Conservation (phyloP, 2,797 vertebrate species). For the Propithecus deckenii region DNA sequence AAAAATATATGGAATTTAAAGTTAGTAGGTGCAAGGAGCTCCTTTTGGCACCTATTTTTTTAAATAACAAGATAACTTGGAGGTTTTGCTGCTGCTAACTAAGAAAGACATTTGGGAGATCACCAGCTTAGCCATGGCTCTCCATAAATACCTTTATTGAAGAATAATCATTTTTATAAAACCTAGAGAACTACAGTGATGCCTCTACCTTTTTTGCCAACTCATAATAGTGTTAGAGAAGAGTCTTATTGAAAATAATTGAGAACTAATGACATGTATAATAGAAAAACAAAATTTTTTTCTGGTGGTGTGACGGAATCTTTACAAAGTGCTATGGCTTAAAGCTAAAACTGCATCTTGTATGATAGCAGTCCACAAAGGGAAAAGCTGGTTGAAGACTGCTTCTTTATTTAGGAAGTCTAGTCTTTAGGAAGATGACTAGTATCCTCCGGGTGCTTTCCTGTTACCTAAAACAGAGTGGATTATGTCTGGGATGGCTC, state of each 20-base stretch:
- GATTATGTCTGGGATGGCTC: neutral
- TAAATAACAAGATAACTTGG: constrained; percentile 26
- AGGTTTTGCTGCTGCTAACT: neutral
- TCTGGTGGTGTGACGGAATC: neutral
- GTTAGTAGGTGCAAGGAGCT: neutral
- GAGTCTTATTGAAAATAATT: constrained; percentile 38
- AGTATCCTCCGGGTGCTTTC: neutral
- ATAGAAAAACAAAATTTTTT: constrained; percentile 27
- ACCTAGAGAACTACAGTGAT: neutral
- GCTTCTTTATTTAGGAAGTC: neutral
- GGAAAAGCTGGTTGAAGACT: neutral
- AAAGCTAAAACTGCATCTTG: neutral
- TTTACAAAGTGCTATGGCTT: neutral
- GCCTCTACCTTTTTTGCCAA: neutral
- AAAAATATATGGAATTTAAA: constrained; percentile 30
- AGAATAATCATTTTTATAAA: constrained; percentile 43
- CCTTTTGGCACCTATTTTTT: neutral
- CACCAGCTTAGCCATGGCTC: neutral
- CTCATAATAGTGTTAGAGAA: neutral
- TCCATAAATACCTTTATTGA: constrained; percentile 22
- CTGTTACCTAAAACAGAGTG: neutral
- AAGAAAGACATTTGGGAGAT: constrained; percentile 8
- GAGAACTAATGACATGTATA: neutral
- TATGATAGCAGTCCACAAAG: neutral
- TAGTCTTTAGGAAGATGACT: neutral